Conservation (phyloP, 2,113 vertebrate species). For the Mobula hypostoma region DNA sequence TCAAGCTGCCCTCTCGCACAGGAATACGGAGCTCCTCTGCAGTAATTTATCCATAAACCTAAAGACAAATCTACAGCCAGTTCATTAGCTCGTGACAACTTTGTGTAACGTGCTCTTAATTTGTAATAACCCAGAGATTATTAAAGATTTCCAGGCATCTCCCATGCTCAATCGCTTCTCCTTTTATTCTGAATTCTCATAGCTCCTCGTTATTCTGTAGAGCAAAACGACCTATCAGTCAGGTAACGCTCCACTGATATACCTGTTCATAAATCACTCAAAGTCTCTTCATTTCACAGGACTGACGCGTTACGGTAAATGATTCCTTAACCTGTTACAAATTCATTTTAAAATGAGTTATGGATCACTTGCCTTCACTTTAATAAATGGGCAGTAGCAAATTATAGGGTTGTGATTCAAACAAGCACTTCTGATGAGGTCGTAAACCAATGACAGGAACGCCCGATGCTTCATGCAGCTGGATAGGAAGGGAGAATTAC, state of each 20-base stretch:
- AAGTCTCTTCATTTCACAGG: neutral
- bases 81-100: neutral
- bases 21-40: neutral
- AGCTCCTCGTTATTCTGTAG: neutral
- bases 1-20: neutral
- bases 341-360: neutral
- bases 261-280: constrained; percentile 13
- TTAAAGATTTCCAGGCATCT: neutral
- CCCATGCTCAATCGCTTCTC: neutral
- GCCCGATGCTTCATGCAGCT: neutral
- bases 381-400: neutral
- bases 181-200: neutral
- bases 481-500: neutral
- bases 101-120: constrained; percentile 6
- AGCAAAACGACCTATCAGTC: neutral
- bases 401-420: constrained; percentile 1
- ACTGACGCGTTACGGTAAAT: neutral
- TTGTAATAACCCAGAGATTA: constrained; percentile 9
- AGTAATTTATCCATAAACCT: neutral
- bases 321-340: constrained; percentile 11
- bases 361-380: neutral
- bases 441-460: neutral
- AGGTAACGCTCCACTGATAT: neutral
- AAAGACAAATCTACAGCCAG: constrained; percentile 7
- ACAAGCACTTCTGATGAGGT: neutral